These are phyloP conservation scores for Tetraodon nigroviridis DNA, from an alignment of 2,113 vertebrate species.

Conservation along the genomic window DNA sequence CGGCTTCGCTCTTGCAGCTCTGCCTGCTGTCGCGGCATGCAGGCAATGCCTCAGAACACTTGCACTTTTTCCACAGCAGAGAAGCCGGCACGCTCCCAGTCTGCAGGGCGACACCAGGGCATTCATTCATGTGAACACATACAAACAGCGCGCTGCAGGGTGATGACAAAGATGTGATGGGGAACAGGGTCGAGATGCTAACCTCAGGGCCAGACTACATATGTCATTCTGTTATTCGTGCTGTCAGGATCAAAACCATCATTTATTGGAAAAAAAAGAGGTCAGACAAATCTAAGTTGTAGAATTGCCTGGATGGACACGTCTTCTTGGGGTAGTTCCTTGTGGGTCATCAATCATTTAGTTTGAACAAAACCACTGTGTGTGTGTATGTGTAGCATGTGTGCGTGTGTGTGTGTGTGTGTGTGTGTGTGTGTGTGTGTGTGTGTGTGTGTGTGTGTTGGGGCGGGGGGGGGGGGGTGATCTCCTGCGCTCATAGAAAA, in stretches of 20 bases:
- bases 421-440: not conserved
- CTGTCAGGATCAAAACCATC: slow-evolving; percentile 53
- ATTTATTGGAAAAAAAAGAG: slow-evolving; percentile 27
- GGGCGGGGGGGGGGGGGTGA: no score
- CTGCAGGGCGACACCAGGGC: slow-evolving; percentile 14
- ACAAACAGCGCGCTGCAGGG: slow-evolving; percentile 23
- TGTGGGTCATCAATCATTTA: slow-evolving; percentile 7
- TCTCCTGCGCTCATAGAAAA: slow-evolving; percentile 8
- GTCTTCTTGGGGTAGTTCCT: slow-evolving; percentile 10
- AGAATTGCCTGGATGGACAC: slow-evolving; percentile 19
- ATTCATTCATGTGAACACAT: slow-evolving; percentile 30
- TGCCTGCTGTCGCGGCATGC: slow-evolving; percentile 3
- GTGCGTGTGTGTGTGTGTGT: slow-evolving; percentile 4
- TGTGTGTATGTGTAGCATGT: slow-evolving; percentile 8
- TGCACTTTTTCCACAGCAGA: slow-evolving; percentile 1
- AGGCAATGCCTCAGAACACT: slow-evolving; percentile 11
- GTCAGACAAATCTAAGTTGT: slow-evolving; percentile 20
- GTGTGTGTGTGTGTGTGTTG: no score
- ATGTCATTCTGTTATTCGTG: slow-evolving; percentile 46
- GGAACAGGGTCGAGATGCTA: slow-evolving; percentile 29
- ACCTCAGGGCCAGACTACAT: slow-evolving; percentile 44
- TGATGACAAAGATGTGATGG: slow-evolving; percentile 34
- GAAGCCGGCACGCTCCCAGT: slow-evolving; percentile 6
- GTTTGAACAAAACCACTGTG: not conserved
- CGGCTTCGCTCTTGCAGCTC: slow-evolving; percentile 2